phyloP scores from a whole-genome alignment of 2,797 vertebrate genomes.

The Lateolabrax maculatus region DNA sequence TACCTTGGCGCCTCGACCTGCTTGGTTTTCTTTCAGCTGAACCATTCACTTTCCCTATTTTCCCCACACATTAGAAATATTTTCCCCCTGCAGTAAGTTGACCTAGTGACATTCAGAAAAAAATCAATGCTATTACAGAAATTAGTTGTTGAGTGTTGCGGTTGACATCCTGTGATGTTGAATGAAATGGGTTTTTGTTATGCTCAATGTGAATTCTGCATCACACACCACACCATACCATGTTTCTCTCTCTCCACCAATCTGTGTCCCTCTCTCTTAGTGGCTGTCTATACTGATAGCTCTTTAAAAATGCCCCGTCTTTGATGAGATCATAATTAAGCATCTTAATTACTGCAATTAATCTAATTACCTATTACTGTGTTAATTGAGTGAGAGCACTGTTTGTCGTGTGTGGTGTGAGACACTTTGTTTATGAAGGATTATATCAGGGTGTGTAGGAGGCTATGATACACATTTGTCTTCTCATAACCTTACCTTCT shows the following conservation, averaged over 20 bases:
- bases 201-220: background rate
- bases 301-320: conserved; percentile 33
- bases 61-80: no score
- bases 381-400: conserved; percentile 29
- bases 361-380: conserved; percentile 43
- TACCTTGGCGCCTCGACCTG: no score
- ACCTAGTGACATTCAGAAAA: background rate
- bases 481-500: background rate
- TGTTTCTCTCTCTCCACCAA: background rate
- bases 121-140: background rate
- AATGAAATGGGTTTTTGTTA: background rate
- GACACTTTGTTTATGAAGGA: conserved; percentile 17
- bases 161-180: background rate
- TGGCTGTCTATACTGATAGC: conserved; percentile 11
- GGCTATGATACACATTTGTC: background rate
- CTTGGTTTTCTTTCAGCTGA: background rate
- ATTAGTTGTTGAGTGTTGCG: no score
- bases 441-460: conserved; percentile 3
- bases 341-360: conserved; percentile 54
- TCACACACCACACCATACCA: background rate
- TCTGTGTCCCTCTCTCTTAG: background rate
- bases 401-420: conserved; percentile 9
- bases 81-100: background rate
- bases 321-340: conserved; percentile 56
- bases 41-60: background rate